Base-by-base conservation (phyloP, 2,797 vertebrate genomes). In the Rhabdophis nuchalis region DNA sequence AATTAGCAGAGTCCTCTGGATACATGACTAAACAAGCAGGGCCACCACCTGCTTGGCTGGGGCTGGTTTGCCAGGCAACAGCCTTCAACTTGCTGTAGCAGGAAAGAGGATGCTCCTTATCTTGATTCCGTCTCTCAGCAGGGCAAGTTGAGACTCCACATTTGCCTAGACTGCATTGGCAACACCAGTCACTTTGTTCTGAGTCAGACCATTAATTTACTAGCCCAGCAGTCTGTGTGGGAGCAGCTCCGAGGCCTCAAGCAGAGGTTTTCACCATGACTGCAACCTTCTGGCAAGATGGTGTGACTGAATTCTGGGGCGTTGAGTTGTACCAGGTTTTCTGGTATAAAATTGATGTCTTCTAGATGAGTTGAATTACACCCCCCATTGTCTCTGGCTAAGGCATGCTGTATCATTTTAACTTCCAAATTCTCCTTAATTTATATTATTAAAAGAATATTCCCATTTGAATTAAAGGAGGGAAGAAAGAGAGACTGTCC, bases 61-160 rank as follows among this genome's bases (percentile, higher is more conserved):
- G 32, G 50, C 61, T 68, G 29, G 32, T 13, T 72, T 77, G 64
- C 85, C 89, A 72, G 93, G 91, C 50, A 85, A 54, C 32, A 46
- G 53, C 20, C 41, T 89, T 32, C 57, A 10, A 64, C 93, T 82
- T 93, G 91, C 90, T 54, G 64, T 20, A 53, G 91, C 85, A 92
- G n/a, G 93, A 92, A 90, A 58, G 85, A 18, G 58, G 85, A 18
- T 68, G 32, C 93, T 88, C 93, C 93, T 89, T 82, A 52, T 41
- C 20, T 89, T 87, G 50, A 88, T 54, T 87, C 14, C 0, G 56
- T 50, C 85, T 61, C 36, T 85, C 61, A 27, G 58, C 72, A 86
- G 53, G 60, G n/a, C 90, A 91, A 57, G 90, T 32, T 60, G 68
- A 85, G 54, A 64, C 85, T 91, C 54, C 8, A 13, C 32, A 53